Conservation (phyloP, 2,797 vertebrate genomes). For the Chloroceryle inda region DNA sequence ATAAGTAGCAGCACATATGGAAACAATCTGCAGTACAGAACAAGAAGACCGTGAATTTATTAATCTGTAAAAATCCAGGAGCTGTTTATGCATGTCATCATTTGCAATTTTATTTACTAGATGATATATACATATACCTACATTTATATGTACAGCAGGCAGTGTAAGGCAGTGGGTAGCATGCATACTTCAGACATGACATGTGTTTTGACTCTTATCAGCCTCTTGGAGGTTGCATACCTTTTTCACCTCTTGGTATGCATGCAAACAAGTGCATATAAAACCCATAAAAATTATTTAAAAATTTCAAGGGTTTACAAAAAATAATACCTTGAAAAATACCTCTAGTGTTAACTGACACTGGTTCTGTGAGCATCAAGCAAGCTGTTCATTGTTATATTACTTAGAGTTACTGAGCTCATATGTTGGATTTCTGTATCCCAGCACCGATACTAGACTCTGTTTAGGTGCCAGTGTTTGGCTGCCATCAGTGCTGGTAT, state of each 20-base stretch:
- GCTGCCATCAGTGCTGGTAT: background rate
- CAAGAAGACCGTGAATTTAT: background rate
- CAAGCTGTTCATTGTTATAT: background rate
- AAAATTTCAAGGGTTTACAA: background rate
- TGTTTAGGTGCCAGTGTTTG: background rate
- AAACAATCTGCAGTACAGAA: background rate
- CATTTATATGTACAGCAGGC: background rate
- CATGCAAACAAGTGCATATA: background rate
- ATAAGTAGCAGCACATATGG: background rate
- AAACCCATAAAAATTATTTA: rapidly evolving
- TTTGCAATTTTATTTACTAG: background rate
- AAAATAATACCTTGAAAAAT: background rate
- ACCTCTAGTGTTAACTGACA: background rate
- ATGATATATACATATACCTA: background rate
- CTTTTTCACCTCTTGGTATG: background rate
- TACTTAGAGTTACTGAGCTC: background rate
- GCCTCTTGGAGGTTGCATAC: background rate
- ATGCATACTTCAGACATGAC: background rate
- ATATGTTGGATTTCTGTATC: background rate
- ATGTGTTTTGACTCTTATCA: background rate
- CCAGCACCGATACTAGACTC: background rate
- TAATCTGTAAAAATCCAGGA: background rate
- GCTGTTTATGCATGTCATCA: background rate
- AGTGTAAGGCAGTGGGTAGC: background rate
- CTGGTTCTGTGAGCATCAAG: background rate